Evolutionary conservation across 2,797 vertebrate species (phyloP).

Genomic region (Haliaeetus albicilla): DNA sequence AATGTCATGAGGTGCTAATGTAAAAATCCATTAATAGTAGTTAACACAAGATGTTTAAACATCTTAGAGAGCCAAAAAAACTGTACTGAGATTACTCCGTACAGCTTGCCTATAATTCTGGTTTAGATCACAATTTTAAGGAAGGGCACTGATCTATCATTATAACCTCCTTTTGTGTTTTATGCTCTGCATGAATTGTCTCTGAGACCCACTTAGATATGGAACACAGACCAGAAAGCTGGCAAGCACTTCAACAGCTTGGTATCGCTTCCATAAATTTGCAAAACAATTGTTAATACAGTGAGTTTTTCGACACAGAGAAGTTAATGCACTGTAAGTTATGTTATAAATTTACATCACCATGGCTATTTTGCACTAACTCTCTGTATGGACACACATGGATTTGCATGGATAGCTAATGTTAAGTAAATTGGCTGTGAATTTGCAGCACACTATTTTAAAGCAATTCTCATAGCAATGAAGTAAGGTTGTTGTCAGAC

Average conservation of each 20-base stretch:
- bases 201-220: neutral
- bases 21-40: neutral
- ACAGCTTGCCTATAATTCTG: neutral
- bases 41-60: neutral
- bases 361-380: neutral
- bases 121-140: neutral
- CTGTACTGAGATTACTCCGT: neutral
- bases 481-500: neutral
- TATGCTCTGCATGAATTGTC: neutral
- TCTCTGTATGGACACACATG: neutral
- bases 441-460: neutral
- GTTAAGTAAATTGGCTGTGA: neutral
- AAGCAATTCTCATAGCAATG: neutral
- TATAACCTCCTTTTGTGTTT: neutral
- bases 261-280: neutral
- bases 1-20: neutral
- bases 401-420: neutral
- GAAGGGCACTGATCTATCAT: neutral
- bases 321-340: neutral
- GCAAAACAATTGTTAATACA: neutral
- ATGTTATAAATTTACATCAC: neutral
- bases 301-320: neutral
- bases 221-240: neutral
- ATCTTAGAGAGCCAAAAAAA: neutral
- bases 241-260: neutral